Percentiles rank a stretch among this genome's conserved stretches.
Conservation (phyloP, 2,888 invertebrate genomes). For the Andrena trimmerana region DNA sequence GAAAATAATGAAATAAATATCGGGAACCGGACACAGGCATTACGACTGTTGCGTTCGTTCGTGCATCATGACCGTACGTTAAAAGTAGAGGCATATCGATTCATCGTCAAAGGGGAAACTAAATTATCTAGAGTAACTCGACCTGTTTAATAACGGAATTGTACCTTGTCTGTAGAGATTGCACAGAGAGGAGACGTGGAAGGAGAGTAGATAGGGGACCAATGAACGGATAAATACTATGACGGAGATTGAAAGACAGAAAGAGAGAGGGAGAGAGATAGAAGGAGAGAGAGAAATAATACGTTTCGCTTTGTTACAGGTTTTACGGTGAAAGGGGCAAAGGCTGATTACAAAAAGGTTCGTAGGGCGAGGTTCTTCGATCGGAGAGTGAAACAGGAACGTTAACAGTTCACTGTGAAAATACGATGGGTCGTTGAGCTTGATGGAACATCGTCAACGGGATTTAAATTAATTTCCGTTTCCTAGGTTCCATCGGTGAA, state of each 20-base stretch:
- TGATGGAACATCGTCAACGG: conserved; percentile 40
- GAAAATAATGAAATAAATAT: too few relatives aligned
- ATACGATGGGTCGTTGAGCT: conserved; percentile 19
- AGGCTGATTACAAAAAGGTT: conserved; percentile 56
- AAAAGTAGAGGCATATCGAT: conserved; percentile 26
- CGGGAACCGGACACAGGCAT: background rate
- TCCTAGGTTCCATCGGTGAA: too few relatives aligned
- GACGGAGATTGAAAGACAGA: background rate
- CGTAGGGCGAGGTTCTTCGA: conserved; percentile 31
- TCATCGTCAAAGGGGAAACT: conserved; percentile 60
- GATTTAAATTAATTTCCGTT: too few relatives aligned
- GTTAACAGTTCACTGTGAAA: background rate
- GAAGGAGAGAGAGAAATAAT: conserved; percentile 53
- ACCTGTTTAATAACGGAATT: conserved; percentile 57
- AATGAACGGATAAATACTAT: conserved; percentile 32
- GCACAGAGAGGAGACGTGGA: conserved; percentile 24
- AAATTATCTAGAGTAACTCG: conserved; percentile 62
- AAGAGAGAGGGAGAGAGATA: background rate
- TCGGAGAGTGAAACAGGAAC: conserved; percentile 18
- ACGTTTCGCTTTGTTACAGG: conserved; percentile 54
- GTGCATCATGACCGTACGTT: background rate
- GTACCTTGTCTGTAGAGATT: conserved; percentile 45
- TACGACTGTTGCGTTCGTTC: background rate
- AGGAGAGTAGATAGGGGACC: conserved; percentile 12
- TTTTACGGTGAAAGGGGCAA: background rate